Evolutionary conservation across 2,888 invertebrate species (phyloP).

Genomic region (Gisinianus flammeolus): DNA sequence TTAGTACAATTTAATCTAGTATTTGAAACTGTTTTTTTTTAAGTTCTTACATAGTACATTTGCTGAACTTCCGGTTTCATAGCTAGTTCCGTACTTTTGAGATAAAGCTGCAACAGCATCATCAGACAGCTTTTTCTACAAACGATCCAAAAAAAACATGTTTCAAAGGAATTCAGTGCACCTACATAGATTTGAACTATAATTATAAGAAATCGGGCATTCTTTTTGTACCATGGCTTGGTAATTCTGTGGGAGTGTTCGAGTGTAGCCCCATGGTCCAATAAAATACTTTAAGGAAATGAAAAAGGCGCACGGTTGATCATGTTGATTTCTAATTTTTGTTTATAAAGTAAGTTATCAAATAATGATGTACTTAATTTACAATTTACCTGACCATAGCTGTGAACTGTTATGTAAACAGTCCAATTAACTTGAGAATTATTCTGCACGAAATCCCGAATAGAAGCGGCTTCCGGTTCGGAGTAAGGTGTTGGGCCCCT

Average conservation of each 20-base stretch:
- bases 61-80: slow-evolving; percentile 65
- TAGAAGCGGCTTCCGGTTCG: slow-evolving; percentile 75
- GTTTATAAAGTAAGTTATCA: background rate
- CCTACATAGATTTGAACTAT: background rate
- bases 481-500: slow-evolving; percentile 75
- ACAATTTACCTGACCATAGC: slow-evolving; percentile 27
- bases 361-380: background rate
- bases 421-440: slow-evolving; percentile 7
- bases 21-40: no score
- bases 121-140: slow-evolving; percentile 67
- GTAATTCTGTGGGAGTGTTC: slow-evolving; percentile 20
- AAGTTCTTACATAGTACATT: slow-evolving; percentile 44
- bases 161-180: background rate
- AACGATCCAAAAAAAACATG: slow-evolving; percentile 11
- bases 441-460: slow-evolving; percentile 64
- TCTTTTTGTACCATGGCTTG: slow-evolving; percentile 16
- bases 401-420: slow-evolving; percentile 33
- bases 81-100: slow-evolving; percentile 70
- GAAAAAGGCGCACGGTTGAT: no score
- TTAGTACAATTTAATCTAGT: no score
- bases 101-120: slow-evolving; percentile 69
- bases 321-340: no score
- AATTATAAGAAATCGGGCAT: background rate
- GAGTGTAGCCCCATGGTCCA: slow-evolving; percentile 37
- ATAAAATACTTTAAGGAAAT: slow-evolving; percentile 26